These are phyloP conservation scores for Origma solitaria DNA, from an alignment of 2,113 vertebrate genomes.

Conservation along the genomic window DNA sequence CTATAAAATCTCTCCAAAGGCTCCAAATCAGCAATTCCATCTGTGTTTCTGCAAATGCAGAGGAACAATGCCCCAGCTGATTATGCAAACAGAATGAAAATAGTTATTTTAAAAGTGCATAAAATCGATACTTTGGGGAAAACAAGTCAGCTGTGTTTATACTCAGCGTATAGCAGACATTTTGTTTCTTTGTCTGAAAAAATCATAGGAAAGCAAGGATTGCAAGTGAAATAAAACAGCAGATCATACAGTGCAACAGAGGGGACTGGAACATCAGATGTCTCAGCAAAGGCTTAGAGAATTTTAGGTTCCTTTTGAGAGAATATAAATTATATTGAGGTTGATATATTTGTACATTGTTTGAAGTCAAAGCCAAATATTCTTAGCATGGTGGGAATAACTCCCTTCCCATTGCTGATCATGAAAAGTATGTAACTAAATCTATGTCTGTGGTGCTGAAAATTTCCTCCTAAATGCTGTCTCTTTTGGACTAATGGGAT, in stretches of 20 bases:
- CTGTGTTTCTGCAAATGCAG: constrained; percentile 56
- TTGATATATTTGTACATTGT: constrained; percentile 3
- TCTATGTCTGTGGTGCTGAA: background rate
- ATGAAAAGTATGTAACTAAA: background rate
- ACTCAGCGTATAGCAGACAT: constrained; percentile 38
- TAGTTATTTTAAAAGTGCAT: constrained; percentile 63
- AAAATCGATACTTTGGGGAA: constrained; percentile 48
- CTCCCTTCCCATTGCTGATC: background rate
- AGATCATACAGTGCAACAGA: background rate
- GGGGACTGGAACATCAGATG: constrained; percentile 32
- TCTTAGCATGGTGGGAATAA: background rate
- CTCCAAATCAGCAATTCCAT: constrained; percentile 52
- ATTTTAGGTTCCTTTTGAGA: constrained; percentile 50
- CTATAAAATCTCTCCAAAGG: constrained; percentile 53
- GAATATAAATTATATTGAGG: constrained; percentile 42
- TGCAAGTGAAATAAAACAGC: constrained; percentile 7
- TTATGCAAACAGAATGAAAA: constrained; percentile 61
- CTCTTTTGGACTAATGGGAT: constrained; percentile 3
- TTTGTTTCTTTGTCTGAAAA: constrained; percentile 59
- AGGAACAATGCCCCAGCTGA: constrained; percentile 48
- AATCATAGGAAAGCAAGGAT: constrained; percentile 27
- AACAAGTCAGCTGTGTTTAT: constrained; percentile 52
- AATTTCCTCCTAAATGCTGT: constrained; percentile 11
- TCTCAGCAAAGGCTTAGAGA: constrained; percentile 33
- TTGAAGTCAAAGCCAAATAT: constrained; percentile 46